phyloP scores from a whole-genome alignment of 1,140 invertebrate species.

The Aphis gossypii region DNA sequence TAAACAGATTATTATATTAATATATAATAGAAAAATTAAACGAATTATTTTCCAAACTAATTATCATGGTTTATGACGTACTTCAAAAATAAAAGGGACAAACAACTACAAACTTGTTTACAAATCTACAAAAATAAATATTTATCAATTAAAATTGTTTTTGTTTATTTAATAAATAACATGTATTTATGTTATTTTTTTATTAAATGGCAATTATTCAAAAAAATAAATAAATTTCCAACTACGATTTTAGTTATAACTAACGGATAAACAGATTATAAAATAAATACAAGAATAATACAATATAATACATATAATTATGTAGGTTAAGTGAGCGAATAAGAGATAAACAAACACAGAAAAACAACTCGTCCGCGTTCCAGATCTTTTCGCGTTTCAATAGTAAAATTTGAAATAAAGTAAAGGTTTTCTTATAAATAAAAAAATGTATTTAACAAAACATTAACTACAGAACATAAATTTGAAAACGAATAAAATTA shows the following conservation, averaged over 20 bases:
- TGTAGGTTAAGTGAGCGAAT: neutral
- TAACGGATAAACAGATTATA: neutral
- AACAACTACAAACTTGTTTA: constrained; percentile 23
- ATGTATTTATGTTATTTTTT: neutral
- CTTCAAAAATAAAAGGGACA: too few relatives aligned
- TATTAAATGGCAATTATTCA: neutral
- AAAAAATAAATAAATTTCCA: neutral
- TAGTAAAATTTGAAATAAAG: neutral
- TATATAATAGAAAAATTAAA: neutral
- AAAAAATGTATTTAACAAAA: neutral
- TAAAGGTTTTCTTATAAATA: neutral
- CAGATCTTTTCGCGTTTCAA: neutral
- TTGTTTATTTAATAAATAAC: neutral
- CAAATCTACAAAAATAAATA: neutral
- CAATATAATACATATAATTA: too few relatives aligned
- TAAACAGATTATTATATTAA: neutral
- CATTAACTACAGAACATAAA: neutral
- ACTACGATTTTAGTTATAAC: neutral
- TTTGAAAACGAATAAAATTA: neutral
- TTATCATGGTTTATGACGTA: neutral
- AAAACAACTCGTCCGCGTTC: neutral
- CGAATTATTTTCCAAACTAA: neutral
- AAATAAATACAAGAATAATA: neutral
- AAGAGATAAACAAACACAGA: neutral
- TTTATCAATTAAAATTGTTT: constrained; percentile 12